Base-by-base conservation (phyloP, 92 coral and sea anemone species). In the Parazoanthus swiftii region DNA sequence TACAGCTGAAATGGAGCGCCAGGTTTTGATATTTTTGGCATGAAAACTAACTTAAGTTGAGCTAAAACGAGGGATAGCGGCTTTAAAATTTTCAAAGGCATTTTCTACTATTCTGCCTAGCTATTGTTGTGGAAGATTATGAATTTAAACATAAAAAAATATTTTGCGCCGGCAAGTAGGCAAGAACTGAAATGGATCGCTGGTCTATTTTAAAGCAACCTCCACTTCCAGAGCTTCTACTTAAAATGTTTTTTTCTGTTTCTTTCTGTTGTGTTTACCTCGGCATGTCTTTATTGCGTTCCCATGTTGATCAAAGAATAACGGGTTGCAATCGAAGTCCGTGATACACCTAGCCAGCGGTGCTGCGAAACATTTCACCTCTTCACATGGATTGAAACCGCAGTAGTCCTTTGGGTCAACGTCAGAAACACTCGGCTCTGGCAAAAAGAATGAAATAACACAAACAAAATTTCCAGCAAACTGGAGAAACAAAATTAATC, bases 381-480 rank as follows among this genome's bases (percentile, higher is more conserved):
- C 90, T 26, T 88, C 51, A 74, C 96, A 94, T 36, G 96, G 96
- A 54, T 88, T 89, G 63, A 94, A 94, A 8, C 96, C 96, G 54
- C 96, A 94, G 70, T 77, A 70, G 26, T 84, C 73, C 59, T 89
- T 88, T 6, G 94, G 92, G 56, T 91, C 74, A 48, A 92, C 88
- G 44, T 89, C 86, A 2, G 83, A 75, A 59, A 92, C 88, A 54
- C 88, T 79, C 20, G 48, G 86, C 67, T 89, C 95, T 93, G 66
- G 38, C n/a, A 39, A 66, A 9, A 39, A 59, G 36, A 77, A 76
- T 26, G 38, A 36, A 48, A 58, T 29, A 39, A n/a, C 10, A 56
- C 43, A 26, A 79, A 48, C 43, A 15, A n/a, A 38, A 26, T 54
- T 26, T 79, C 48, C 63, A 51, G 37, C 66, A 43, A 77, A 43